A percentile compares a stretch with the other conserved stretches of the same genome.
Evolutionary conservation across 2,113 vertebrate genomes (phyloP).

Genomic region (Seriola quinqueradiata): DNA sequence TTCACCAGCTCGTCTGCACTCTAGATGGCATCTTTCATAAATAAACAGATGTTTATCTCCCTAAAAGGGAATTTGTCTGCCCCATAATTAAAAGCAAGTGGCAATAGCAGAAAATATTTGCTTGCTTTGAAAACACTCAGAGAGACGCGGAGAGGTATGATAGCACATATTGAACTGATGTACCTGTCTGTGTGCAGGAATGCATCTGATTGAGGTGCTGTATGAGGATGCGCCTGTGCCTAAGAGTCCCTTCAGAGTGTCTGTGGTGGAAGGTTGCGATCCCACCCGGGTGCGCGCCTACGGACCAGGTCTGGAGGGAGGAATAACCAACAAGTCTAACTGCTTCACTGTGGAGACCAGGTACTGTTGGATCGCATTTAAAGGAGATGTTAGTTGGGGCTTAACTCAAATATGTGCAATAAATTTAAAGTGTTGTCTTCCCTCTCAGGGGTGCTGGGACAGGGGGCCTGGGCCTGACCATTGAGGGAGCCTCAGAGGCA

Average conservation of each 20-base stretch:
- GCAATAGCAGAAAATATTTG: constrained; percentile 41
- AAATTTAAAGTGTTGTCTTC: constrained; percentile 3
- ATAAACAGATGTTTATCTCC: constrained; percentile 76
- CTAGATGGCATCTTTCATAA: constrained; percentile 60
- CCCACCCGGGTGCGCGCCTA: constrained; percentile 91
- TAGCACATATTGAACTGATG: neutral
- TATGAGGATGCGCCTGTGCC: constrained; percentile 90
- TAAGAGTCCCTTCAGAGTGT: constrained; percentile 94
- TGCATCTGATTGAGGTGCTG: constrained; percentile 92
- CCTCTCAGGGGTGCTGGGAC: constrained; percentile 92
- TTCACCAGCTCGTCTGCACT: constrained; percentile 53
- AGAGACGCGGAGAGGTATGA: neutral
- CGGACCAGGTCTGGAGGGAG: constrained; percentile 92
- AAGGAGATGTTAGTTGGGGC: neutral
- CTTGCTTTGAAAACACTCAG: constrained; percentile 17
- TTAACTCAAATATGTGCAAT: neutral
- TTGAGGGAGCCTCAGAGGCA: constrained; percentile 95
- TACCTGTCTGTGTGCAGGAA: constrained; percentile 79
- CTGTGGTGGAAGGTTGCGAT: constrained; percentile 93
- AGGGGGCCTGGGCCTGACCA: constrained; percentile 93
- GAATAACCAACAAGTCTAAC: constrained; percentile 93
- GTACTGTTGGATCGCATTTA: constrained; percentile 56
- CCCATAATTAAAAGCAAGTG: constrained; percentile 43
- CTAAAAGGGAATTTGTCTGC: constrained; percentile 62
- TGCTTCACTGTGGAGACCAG: constrained; percentile 93